Evolutionary conservation across 2,888 invertebrate species (phyloP), one percentile per base, ranked within the genome.

Genomic region (Drosophila acutilabella): DNA sequence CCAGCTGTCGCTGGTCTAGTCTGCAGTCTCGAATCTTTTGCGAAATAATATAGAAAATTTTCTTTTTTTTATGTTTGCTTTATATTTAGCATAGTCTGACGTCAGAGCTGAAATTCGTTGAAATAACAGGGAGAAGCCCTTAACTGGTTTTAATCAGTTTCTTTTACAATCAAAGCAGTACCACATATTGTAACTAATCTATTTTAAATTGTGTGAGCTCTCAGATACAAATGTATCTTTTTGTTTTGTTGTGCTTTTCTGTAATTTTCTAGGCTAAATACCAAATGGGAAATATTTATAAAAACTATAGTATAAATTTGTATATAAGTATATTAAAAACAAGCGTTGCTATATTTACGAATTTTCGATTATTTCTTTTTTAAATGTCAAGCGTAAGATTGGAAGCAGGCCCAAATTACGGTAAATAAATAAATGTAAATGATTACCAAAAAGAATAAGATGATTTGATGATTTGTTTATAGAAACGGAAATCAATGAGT

Each of bases 321-420:
- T 57, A 33, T 47, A 44, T 54, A 18, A 13, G 26, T 57, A 59
- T 50, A 57, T 70, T 51, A 30, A 30, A 30, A 57, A 60, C 66
- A 48, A 58, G 52, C 48, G 53, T 41, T 69, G 60, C 71, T 78
- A 65, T 81, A 78, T 78, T 84, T 81, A 75, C 81, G 60, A 61
- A 59, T 66, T 76, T 78, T 74, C 70, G 69, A 70, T 62, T 60
- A 71, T 69, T 60, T 71, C 53, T 57, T 60, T 66, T 45, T 66
- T 45, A 88, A 88, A 88, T 88, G 84, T 82, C 88, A 88, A 77
- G 76, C 65, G 79, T 71, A 68, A 60, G 70, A 64, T 88, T 87
- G 87, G 87, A 87, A 78, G 38, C 54, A 74, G 87, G 86, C 81
- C 83, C 81, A 88, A 66, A 80, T 54, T 64, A 64, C 59, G 71